Conservation (phyloP, 1,140 invertebrate genomes). For the Frieseomelitta varia region DNA sequence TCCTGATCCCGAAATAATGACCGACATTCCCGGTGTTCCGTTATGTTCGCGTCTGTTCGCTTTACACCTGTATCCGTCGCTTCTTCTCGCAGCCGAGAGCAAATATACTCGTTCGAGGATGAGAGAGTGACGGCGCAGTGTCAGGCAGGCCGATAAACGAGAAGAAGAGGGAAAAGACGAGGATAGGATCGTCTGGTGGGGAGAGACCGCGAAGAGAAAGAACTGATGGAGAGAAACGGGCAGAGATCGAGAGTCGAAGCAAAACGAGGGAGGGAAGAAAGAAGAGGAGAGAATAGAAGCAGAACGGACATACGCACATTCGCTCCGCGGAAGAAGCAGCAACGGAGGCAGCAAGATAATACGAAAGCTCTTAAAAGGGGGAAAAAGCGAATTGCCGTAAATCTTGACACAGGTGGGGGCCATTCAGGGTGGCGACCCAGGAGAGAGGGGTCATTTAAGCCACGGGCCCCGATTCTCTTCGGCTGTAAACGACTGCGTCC, state of each 20-base stretch:
- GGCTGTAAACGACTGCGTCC: conserved; percentile 77
- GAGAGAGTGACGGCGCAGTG: conserved; percentile 3
- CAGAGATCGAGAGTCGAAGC: conserved; percentile 16
- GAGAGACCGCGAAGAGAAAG: conserved; percentile 2
- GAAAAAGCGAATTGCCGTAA: conserved; percentile 76
- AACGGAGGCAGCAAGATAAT: conserved; percentile 73
- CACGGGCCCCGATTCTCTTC: conserved; percentile 78
- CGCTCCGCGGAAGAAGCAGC: conserved; percentile 62
- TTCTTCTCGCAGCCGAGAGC: conserved; percentile 66
- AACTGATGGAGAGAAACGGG: neutral
- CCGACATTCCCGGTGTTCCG: conserved; percentile 61
- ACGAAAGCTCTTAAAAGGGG: conserved; percentile 72
- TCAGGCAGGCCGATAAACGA: too few relatives aligned
- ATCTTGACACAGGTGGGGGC: conserved; percentile 66
- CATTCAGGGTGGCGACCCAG: conserved; percentile 51
- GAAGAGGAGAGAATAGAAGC: neutral
- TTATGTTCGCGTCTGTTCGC: conserved; percentile 54
- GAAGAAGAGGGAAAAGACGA: neutral
- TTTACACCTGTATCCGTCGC: conserved; percentile 64
- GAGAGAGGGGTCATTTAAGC: conserved; percentile 74
- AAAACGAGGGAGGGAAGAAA: neutral
- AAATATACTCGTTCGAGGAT: conserved; percentile 72
- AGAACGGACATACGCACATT: conserved; percentile 47
- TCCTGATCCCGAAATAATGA: conserved; percentile 56
- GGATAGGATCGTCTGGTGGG: neutral